A percentile compares a stretch with the other conserved stretches of the same genome.
These are phyloP conservation scores for Hyposoter dolosus DNA, from an alignment of 2,888 invertebrate genomes.

Conservation along the genomic window DNA sequence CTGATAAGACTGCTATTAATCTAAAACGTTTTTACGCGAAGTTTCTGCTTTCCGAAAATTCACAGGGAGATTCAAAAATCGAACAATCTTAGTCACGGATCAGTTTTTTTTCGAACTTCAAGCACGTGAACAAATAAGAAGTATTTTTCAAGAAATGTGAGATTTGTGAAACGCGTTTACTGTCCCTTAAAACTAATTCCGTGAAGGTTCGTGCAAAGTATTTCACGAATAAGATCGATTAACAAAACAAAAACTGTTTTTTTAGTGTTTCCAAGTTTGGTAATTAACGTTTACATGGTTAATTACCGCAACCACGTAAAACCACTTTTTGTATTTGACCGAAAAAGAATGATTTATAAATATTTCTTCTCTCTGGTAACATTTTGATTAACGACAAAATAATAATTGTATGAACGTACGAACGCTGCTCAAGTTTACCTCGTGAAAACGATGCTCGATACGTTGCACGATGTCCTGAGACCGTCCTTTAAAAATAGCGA, in stretches of 20 bases:
- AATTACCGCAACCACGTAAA: no score
- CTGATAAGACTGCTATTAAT: not conserved
- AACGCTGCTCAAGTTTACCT: slow-evolving; percentile 74
- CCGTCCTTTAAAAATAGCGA: slow-evolving; percentile 76
- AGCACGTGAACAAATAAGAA: not conserved
- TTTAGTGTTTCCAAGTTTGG: no score
- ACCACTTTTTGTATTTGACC: no score
- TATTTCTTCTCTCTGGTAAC: not conserved
- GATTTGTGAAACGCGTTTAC: not conserved
- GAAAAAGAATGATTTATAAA: not conserved
- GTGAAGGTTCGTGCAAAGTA: not conserved
- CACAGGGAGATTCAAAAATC: not conserved
- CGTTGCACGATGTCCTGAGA: slow-evolving; percentile 74
- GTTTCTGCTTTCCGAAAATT: not conserved
- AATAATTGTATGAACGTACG: not conserved
- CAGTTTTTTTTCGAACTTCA: not conserved
- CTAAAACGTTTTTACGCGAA: not conserved
- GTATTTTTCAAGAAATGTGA: not conserved
- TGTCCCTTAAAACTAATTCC: not conserved
- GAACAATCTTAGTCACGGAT: not conserved
- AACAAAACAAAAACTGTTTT: no score
- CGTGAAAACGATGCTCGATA: slow-evolving; percentile 80
- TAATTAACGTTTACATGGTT: no score
- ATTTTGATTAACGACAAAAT: not conserved
- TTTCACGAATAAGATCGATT: not conserved